phyloP scores from a whole-genome alignment of 2,797 vertebrate genomes.

The Halcyon leucocephala region DNA sequence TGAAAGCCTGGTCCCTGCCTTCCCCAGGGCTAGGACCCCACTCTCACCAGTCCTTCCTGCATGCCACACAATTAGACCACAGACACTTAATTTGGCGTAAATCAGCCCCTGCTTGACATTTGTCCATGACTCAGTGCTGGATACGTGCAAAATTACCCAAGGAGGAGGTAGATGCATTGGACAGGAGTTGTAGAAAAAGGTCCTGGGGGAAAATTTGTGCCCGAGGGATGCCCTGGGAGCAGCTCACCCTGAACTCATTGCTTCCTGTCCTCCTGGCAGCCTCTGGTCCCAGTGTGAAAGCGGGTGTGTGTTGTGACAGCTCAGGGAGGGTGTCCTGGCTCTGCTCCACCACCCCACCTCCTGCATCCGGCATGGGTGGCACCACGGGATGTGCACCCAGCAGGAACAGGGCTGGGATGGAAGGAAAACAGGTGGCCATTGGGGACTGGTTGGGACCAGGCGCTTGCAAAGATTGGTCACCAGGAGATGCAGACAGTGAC shows the following conservation, averaged over 20 bases:
- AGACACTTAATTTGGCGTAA: not conserved
- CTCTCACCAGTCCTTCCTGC: not conserved
- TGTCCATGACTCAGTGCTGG: not conserved
- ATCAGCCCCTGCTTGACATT: not conserved
- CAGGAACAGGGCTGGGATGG: not conserved
- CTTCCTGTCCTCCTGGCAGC: not conserved
- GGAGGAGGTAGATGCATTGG: not conserved
- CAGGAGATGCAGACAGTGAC: not conserved
- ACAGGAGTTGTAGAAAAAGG: not conserved
- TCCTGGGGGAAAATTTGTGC: accelerated
- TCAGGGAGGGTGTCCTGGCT: not conserved
- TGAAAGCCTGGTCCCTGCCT: not conserved
- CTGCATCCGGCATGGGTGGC: accelerated
- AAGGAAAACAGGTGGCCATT: not conserved
- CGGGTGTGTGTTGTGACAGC: not conserved
- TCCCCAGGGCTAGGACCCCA: not conserved
- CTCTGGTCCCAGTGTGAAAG: not conserved
- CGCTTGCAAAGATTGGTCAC: not conserved
- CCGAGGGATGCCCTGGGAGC: not conserved
- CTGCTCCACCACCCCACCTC: not conserved
- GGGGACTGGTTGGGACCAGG: not conserved
- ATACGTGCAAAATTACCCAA: not conserved
- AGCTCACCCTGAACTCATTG: not conserved
- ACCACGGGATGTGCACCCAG: accelerated
- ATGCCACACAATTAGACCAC: not conserved